Evolutionary conservation across 2,113 vertebrate species (phyloP).

Genomic region (Catharus bicknelli): DNA sequence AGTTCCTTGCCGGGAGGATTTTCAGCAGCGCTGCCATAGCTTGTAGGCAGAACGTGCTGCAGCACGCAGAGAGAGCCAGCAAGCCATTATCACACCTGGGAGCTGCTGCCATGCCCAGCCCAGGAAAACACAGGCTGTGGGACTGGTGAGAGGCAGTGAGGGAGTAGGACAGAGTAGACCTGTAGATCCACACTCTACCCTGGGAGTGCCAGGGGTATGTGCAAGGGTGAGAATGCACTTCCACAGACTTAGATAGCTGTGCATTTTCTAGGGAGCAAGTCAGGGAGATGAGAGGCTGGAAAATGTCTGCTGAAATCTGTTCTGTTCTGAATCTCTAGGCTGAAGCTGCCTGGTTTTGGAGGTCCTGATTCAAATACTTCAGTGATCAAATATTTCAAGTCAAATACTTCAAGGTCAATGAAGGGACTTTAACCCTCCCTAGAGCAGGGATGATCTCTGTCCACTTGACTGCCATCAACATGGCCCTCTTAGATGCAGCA

Average conservation of each 20-base stretch:
- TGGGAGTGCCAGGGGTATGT: not conserved
- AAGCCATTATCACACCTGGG: not conserved
- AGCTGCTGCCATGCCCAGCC: not conserved
- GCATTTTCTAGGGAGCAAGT: not conserved
- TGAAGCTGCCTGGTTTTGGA: not conserved
- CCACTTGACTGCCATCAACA: not conserved
- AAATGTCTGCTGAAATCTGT: not conserved
- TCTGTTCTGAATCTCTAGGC: not conserved
- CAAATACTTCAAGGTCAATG: not conserved
- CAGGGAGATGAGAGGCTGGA: not conserved
- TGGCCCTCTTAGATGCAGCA: not conserved
- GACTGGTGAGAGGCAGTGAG: not conserved
- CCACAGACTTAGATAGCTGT: rapidly evolving
- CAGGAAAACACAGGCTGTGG: not conserved
- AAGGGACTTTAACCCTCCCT: not conserved
- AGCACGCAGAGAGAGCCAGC: not conserved
- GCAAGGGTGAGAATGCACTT: rapidly evolving
- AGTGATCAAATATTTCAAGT: not conserved
- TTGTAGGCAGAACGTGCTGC: not conserved
- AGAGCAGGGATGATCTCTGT: not conserved
- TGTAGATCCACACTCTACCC: rapidly evolving
- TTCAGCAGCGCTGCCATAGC: not conserved
- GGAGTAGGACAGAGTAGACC: not conserved
- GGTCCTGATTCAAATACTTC: not conserved
- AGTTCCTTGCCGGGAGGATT: conserved; percentile 31